Base-by-base conservation (phyloP, 2,888 invertebrate genomes). In the Agrilus mali region DNA sequence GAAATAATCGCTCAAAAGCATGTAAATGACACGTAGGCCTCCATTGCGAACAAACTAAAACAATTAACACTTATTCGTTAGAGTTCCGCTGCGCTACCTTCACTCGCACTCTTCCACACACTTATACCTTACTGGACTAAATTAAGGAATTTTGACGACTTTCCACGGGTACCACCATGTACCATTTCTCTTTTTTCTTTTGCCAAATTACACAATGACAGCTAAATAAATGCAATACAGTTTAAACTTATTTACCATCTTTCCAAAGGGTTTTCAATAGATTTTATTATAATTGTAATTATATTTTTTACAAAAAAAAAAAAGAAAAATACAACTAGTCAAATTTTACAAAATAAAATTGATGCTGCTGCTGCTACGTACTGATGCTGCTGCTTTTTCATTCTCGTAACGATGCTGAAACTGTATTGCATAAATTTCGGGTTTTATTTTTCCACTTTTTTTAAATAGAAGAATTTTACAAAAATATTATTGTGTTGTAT, bases 401-500 rank as follows among this genome's bases (percentile, higher is more conserved):
- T 27, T 27, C 10, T 10, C 10, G 27, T 27, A 8, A 27, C 27
- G 27, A 27, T 27, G 27, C 42, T 15, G 36, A 44, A 42, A 42
- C 42, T 31, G 38, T 40, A 42, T 39, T 45, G 38, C 46, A 45
- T 44, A 42, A 45, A 42, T 27, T 27, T 27, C 27, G 10, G 8
- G 8, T 27, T 27, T 27, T 27, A 10, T 8, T 27, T 27, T 27
- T 27, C 27, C 27, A 27, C 8, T 27, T 27, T 38, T 38, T 17
- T 38, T 22, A 38, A 38, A 17, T 38, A 38, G 36, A 31, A 14
- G 22, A 33, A 33, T 57, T 55, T 60, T 60, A 61, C 60, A 61
- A 62, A 61, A 62, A 63, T 61, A 63, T 61, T 55, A 50, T 54
- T 59, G 53, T 50, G 55, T 58, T 56, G 53, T 51, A 48, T 55